Evolutionary conservation across 1,140 invertebrate species (phyloP).

Genomic region (Polyergus mexicanus): DNA sequence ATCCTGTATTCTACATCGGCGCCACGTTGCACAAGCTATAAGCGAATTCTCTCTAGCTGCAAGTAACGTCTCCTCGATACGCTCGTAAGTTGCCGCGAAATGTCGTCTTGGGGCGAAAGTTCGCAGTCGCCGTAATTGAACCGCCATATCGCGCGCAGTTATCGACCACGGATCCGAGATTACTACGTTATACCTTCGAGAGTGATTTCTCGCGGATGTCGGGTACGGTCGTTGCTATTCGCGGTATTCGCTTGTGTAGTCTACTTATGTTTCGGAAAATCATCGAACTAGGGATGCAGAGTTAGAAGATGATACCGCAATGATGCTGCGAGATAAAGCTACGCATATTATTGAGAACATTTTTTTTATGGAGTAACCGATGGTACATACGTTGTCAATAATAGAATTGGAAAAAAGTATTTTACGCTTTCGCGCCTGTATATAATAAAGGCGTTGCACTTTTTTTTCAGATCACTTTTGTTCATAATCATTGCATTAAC

Average conservation of each 20-base stretch:
- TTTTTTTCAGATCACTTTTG: no score
- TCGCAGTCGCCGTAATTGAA: slow-evolving; percentile 55
- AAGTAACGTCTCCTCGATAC: slow-evolving; percentile 40
- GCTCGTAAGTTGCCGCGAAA: slow-evolving; percentile 44
- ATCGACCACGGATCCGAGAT: slow-evolving; percentile 54
- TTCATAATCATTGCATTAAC: no score
- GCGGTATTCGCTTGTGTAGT: slow-evolving; percentile 31
- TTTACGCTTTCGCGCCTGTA: not conserved
- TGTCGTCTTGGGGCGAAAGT: slow-evolving; percentile 53
- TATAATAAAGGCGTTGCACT: no score
- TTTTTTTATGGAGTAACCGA: not conserved
- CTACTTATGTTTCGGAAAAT: slow-evolving; percentile 32
- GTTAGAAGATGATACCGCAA: not conserved
- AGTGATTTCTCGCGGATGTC: slow-evolving; percentile 57
- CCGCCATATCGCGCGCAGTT: slow-evolving; percentile 43
- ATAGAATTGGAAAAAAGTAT: not conserved
- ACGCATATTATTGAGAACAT: not conserved
- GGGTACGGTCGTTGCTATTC: slow-evolving; percentile 25
- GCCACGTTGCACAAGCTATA: slow-evolving; percentile 5
- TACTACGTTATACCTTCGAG: slow-evolving; percentile 57
- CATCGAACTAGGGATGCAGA: not conserved
- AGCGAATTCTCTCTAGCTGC: slow-evolving; percentile 46
- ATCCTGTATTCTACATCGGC: slow-evolving; percentile 4
- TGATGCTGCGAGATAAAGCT: slow-evolving; percentile 1
- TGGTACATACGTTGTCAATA: not conserved